Conservation (phyloP, 2,113 vertebrate genomes). For the Tiliqua scincoides region DNA sequence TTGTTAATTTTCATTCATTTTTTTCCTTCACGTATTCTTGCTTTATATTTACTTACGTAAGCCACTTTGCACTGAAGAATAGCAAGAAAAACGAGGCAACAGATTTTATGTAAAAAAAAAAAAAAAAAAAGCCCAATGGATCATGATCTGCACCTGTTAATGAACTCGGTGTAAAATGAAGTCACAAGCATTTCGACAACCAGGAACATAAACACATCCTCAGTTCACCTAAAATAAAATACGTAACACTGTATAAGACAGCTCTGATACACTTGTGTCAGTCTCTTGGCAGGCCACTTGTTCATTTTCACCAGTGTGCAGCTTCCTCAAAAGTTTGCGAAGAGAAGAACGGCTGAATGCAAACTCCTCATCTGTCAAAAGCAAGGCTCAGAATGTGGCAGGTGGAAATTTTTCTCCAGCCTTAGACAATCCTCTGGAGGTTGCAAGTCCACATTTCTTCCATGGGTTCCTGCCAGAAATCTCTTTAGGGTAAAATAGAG, state of each 20-base stretch:
- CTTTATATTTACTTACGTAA: too few relatives aligned
- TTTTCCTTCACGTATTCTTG: too few relatives aligned
- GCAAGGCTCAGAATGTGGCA: conserved; percentile 30
- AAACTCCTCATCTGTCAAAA: conserved; percentile 39
- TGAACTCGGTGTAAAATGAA: background rate
- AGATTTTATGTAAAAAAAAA: too few relatives aligned
- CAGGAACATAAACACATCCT: background rate
- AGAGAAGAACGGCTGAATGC: background rate
- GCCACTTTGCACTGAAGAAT: too few relatives aligned
- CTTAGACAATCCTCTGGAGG: background rate
- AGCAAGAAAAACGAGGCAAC: too few relatives aligned
- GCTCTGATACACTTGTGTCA: background rate
- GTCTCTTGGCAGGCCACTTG: background rate
- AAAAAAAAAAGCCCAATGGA: background rate
- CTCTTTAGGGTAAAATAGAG: conserved; percentile 28
- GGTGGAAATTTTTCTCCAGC: conserved; percentile 31
- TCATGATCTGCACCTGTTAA: background rate
- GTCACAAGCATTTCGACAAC: background rate
- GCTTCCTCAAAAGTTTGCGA: conserved; percentile 20
- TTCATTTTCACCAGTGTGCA: background rate
- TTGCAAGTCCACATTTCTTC: conserved; percentile 37
- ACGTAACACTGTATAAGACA: background rate
- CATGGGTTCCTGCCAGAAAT: conserved; percentile 41
- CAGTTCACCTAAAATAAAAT: background rate
- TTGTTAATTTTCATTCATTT: too few relatives aligned